phyloP scores from a whole-genome alignment of 2,888 invertebrate species.

The Incurvaria masculella region DNA sequence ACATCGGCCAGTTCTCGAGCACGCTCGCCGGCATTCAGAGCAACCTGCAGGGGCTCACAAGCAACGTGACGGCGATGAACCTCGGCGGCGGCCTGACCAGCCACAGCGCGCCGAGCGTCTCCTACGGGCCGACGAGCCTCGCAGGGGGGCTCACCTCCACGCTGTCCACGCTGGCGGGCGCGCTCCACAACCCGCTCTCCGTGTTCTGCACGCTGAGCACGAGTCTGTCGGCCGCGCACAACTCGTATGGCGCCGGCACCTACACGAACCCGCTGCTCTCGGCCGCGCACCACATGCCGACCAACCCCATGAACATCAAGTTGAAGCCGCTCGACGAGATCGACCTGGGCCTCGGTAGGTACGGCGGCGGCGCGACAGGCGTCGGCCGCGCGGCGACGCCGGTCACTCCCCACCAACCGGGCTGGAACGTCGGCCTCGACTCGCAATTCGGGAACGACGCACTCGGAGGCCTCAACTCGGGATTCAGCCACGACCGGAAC shows the following conservation, averaged over 20 bases:
- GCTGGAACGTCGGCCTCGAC: conserved; percentile 60
- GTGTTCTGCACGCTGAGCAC: conserved; percentile 43
- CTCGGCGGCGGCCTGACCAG: conserved; percentile 43
- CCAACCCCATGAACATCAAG: conserved; percentile 60
- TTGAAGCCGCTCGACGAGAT: conserved; percentile 71
- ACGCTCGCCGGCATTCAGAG: conserved; percentile 48
- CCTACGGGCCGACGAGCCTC: conserved; percentile 41
- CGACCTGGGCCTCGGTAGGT: conserved; percentile 62
- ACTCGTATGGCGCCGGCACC: conserved; percentile 46
- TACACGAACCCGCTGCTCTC: conserved; percentile 65
- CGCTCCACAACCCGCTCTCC: conserved; percentile 39
- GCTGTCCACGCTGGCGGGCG: conserved; percentile 38
- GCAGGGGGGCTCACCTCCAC: conserved; percentile 41
- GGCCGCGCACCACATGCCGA: conserved; percentile 56
- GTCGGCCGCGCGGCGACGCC: conserved; percentile 59
- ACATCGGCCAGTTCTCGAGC: conserved; percentile 49
- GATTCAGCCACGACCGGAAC: conserved; percentile 59
- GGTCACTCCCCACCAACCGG: conserved; percentile 61
- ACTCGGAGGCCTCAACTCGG: conserved; percentile 51
- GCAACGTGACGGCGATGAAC: conserved; percentile 43
- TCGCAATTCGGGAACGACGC: conserved; percentile 60
- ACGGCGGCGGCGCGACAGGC: conserved; percentile 39
- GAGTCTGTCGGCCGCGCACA: conserved; percentile 33
- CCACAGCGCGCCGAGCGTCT: conserved; percentile 39
- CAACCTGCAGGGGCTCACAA: conserved; percentile 44